phyloP scores from a whole-genome alignment of 2,797 vertebrate species.

The Staurois parvus region DNA sequence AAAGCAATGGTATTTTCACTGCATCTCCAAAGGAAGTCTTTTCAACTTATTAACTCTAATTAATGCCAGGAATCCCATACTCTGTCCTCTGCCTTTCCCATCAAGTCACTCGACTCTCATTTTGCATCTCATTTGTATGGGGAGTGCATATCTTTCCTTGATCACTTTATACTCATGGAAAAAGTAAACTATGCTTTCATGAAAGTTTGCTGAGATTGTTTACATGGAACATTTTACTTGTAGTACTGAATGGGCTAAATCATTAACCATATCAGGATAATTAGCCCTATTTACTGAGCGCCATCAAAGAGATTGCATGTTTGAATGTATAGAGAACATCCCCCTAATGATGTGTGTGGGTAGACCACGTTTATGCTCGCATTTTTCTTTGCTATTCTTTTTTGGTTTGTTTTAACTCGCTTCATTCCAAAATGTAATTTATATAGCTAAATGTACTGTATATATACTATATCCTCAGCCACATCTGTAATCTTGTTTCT shows the following conservation, averaged over 20 bases:
- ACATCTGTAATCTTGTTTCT: not conserved
- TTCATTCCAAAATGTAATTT: not conserved
- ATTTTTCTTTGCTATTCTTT: not conserved
- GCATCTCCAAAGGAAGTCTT: slow-evolving; percentile 47
- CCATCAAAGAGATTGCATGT: slow-evolving; percentile 23
- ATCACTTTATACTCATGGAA: not conserved
- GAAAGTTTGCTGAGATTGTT: slow-evolving; percentile 11
- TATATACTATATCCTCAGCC: not conserved
- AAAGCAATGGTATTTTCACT: slow-evolving; percentile 23
- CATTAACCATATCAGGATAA: slow-evolving; percentile 42
- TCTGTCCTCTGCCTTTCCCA: slow-evolving; percentile 21
- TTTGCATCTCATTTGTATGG: slow-evolving; percentile 34
- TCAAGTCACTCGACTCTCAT: slow-evolving; percentile 18
- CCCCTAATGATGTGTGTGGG: not conserved
- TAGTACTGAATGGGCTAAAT: not conserved
- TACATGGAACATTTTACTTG: slow-evolving; percentile 23
- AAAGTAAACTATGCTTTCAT: slow-evolving; percentile 23
- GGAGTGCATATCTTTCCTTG: slow-evolving; percentile 30
- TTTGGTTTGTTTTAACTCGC: not conserved
- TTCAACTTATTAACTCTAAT: slow-evolving; percentile 56
- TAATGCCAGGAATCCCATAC: slow-evolving; percentile 41
- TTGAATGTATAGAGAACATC: not conserved
- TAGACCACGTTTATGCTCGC: not conserved
- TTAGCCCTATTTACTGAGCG: slow-evolving; percentile 23
- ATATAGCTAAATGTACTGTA: not conserved